These are phyloP conservation scores for Neogobius melanostomus DNA, from an alignment of 2,113 vertebrate species.

Conservation along the genomic window DNA sequence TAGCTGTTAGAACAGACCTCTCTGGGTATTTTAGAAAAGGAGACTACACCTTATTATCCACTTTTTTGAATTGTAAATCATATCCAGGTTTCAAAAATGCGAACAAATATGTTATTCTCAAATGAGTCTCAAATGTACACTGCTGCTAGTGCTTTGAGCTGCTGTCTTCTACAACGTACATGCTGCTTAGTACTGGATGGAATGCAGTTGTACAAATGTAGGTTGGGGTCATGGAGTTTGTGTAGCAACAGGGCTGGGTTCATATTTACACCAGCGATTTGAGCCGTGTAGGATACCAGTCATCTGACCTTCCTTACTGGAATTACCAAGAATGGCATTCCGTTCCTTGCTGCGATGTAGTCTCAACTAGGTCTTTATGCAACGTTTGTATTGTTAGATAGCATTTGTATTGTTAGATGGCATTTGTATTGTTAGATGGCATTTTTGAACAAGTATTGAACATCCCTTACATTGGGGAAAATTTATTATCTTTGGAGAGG, in stretches of 20 bases:
- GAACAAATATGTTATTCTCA: too few species aligned
- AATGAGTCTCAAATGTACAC: too few species aligned
- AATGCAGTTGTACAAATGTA: conserved; percentile 49
- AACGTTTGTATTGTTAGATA: not conserved
- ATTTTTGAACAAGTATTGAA: not conserved
- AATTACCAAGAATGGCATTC: conserved; percentile 59
- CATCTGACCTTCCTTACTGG: conserved; percentile 70
- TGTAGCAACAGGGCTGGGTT: conserved; percentile 43
- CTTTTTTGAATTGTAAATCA: too few species aligned
- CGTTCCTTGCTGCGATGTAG: conserved; percentile 29
- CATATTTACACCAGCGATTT: conserved; percentile 64
- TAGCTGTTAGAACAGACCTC: too few species aligned
- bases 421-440: not conserved
- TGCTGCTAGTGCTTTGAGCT: not conserved
- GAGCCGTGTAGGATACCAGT: conserved; percentile 62
- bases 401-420: not conserved
- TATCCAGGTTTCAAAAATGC: too few species aligned
- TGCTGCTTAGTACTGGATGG: conserved; percentile 35
- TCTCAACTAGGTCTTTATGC: conserved; percentile 10
- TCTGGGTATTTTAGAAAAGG: too few species aligned
- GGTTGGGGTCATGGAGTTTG: conserved; percentile 52
- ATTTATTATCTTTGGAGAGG: conserved; percentile 41
- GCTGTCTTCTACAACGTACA: not conserved
- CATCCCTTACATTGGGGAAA: not conserved
- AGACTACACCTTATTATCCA: too few species aligned